Evolutionary conservation across 2,797 vertebrate species (phyloP).

Genomic region (Onychomys leucogaster): DNA sequence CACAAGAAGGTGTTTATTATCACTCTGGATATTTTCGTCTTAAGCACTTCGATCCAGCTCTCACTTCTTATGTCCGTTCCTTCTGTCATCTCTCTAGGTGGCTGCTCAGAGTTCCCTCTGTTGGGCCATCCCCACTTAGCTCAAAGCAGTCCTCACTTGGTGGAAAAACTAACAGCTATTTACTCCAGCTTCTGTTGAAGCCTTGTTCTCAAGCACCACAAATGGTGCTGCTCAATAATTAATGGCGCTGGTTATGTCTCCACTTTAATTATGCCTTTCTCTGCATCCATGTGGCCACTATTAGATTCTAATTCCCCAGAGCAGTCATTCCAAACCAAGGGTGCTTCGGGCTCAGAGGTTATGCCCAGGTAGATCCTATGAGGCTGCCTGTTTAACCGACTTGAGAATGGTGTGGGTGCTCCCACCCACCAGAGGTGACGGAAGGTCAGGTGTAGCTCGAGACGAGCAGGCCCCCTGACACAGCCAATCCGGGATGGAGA

Average conservation of each 20-base stretch:
- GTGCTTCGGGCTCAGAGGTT: neutral
- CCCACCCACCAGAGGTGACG: neutral
- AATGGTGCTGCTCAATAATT: neutral
- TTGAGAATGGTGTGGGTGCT: neutral
- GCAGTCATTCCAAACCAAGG: neutral
- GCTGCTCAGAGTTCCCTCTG: neutral
- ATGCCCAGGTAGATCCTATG: rapidly evolving
- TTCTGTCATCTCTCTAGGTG: neutral
- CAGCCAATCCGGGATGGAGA: neutral
- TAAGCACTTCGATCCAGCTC: neutral
- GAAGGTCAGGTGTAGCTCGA: neutral
- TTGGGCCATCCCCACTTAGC: neutral
- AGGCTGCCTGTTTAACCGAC: neutral
- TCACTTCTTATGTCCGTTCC: neutral
- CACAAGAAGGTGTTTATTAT: neutral
- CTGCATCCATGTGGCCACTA: rapidly evolving
- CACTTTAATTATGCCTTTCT: neutral
- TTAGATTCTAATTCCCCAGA: neutral
- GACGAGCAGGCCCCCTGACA: neutral
- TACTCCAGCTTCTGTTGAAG: neutral
- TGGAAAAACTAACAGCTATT: neutral
- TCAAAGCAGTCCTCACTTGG: neutral
- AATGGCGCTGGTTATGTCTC: neutral
- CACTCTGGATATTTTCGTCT: neutral
- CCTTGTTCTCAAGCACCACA: neutral